Evolutionary conservation across 2,113 vertebrate species (phyloP), one percentile per base, ranked within the genome.

Genomic region (Periophthalmodon schlosseri): DNA sequence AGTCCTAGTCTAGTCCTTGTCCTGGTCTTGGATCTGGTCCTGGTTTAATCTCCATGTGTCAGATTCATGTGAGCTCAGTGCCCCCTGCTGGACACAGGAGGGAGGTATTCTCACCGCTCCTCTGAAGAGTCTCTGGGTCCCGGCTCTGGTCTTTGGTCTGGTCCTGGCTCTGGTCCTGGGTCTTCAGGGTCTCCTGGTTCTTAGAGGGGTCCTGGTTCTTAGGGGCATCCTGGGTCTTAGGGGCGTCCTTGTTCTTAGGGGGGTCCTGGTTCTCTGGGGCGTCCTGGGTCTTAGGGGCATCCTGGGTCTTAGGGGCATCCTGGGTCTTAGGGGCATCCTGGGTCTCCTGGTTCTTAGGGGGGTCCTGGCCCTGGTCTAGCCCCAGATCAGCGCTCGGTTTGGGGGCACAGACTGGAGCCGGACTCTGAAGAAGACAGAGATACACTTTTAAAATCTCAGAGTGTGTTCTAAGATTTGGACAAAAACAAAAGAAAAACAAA

Each of bases 81-180:
- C 63, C 33, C 63, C 5, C 61, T 65, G 61, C 61, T 65, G 63
- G 63, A 65, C 63, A 65, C 15, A 65, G 13, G 18, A 10, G 18
- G 24, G 16, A 7, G 1, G 33, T 15, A 15, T 65, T 12, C 58
- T 60, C 58, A 60, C 58, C 23, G 23, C 15, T 57, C 1, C 54
- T 21, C 20, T 57, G 54, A 9, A 5, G 54, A 20, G 18, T 11
- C 54, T 21, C 4, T 16, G 18, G 58, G 21, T 60, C 58, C 21
- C 2, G 58, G 23, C 1, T 60, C 23, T 13, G 58, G 21, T 24
- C 52, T 16, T 56, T 21, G 36, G 0, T 9, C 36, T 39, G 36
- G 36, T 39, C 36, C 36, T 39, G 57, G 36, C 5, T 39, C 36
- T 9, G n/a, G 57, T 11, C 57, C n/a, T 24, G 58, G 24, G 2